Evolutionary conservation across 2,113 vertebrate genomes (phyloP).

Genomic region (Oreochromis tanganicae): DNA sequence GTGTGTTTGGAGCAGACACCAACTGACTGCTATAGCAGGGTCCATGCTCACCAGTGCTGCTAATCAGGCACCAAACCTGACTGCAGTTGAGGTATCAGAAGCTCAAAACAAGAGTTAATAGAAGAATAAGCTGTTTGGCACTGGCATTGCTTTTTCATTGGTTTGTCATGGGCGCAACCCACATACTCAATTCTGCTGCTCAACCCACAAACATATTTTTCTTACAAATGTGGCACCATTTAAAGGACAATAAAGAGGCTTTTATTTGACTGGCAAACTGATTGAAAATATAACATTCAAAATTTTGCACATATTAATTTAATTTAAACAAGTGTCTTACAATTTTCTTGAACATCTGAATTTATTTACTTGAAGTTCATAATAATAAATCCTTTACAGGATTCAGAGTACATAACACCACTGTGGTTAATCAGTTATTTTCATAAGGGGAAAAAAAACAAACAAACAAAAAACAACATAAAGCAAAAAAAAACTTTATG

Average conservation of each 20-base stretch:
- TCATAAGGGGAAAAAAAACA: not conserved
- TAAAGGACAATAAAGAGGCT: not conserved
- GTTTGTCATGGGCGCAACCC: not conserved
- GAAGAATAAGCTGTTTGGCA: not conserved
- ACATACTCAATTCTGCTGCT: not conserved
- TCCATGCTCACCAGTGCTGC: not conserved
- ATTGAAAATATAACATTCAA: not conserved
- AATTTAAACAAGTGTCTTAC: accelerated
- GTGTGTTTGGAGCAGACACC: not conserved
- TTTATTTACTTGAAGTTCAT: not conserved
- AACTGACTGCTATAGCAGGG: not conserved
- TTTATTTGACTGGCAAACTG: not conserved
- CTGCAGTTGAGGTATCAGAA: not conserved
- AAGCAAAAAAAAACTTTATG: not conserved
- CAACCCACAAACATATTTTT: not conserved
- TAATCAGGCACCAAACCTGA: not conserved
- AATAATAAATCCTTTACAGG: not conserved
- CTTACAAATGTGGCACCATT: not conserved
- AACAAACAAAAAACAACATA: not conserved
- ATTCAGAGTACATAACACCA: not conserved
- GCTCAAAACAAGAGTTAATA: not conserved
- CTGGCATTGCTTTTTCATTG: not conserved
- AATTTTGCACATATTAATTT: not conserved
- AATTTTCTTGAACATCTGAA: not conserved
- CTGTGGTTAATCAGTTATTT: not conserved